These are phyloP conservation scores for Capitulum mitella DNA, from an alignment of 2,888 invertebrate genomes.

Conservation along the genomic window DNA sequence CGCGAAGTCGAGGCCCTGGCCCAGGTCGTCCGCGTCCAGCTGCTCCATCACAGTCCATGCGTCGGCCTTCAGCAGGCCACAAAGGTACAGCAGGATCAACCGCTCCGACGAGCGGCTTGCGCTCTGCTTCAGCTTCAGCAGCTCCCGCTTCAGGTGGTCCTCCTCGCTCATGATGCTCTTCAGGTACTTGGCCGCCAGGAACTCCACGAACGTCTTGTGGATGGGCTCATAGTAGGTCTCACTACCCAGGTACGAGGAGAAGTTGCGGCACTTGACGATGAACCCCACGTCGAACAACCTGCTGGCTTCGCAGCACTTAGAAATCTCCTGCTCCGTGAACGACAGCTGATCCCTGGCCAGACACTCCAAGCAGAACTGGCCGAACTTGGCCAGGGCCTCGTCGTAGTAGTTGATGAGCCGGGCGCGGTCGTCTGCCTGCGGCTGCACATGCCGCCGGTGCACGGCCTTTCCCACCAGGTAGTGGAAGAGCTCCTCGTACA, in stretches of 20 bases:
- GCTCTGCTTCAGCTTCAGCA: constrained; percentile 80
- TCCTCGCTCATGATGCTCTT: background rate
- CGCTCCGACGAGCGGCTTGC: constrained; percentile 78
- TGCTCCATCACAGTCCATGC: constrained; percentile 59
- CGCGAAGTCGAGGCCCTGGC: constrained; percentile 42
- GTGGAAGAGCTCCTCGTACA: constrained; percentile 28
- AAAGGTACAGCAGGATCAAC: constrained; percentile 90
- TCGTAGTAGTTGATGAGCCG: constrained; percentile 62
- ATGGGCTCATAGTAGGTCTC: constrained; percentile 14
- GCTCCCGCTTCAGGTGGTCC: constrained; percentile 68
- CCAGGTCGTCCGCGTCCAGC: constrained; percentile 26
- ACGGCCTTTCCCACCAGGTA: background rate
- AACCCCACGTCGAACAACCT: constrained; percentile 80
- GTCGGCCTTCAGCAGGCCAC: constrained; percentile 88
- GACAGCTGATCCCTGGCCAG: constrained; percentile 49
- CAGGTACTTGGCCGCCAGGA: background rate
- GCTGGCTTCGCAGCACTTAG: constrained; percentile 77
- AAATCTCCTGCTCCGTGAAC: constrained; percentile 84
- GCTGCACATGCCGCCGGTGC: background rate
- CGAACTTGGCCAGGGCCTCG: constrained; percentile 68
- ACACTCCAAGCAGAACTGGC: constrained; percentile 49
- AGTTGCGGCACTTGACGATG: constrained; percentile 11
- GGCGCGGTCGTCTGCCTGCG: constrained; percentile 36
- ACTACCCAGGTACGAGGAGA: background rate
- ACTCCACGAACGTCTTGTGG: constrained; percentile 9